phyloP scores from a whole-genome alignment of 1,140 invertebrate genomes.

The Trichogramma pretiosum region DNA sequence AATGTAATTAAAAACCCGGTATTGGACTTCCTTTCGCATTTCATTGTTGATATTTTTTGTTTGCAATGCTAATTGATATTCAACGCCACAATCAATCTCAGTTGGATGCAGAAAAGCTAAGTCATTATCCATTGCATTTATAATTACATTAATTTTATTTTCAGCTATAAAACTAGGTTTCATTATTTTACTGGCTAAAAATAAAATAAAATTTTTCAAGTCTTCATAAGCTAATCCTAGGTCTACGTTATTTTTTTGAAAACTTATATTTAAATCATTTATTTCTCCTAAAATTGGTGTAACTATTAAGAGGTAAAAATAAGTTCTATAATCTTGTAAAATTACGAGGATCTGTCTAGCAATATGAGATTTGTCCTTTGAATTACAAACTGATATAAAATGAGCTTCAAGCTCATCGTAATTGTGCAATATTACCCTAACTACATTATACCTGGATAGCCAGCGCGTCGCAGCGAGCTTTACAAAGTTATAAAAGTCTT shows the following conservation, averaged over 20 bases:
- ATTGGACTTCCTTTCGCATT: constrained; percentile 1
- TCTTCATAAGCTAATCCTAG: constrained; percentile 19
- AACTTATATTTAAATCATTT: constrained; percentile 20
- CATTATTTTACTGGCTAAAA: constrained; percentile 19
- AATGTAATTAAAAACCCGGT: constrained; percentile 8
- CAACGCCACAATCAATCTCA: constrained; percentile 15
- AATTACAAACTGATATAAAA: constrained; percentile 20
- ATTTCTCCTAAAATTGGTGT: constrained; percentile 22
- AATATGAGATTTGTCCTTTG: constrained; percentile 24
- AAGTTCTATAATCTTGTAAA: constrained; percentile 21
- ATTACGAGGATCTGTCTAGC: constrained; percentile 23
- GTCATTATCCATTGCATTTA: constrained; percentile 15
- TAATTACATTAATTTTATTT: constrained; percentile 10
- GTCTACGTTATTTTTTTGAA: constrained; percentile 24
- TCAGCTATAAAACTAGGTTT: constrained; percentile 16
- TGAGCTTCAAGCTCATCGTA: constrained; percentile 34
- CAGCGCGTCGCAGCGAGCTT: constrained; percentile 33
- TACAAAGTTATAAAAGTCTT: constrained; percentile 32
- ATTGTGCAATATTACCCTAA: constrained; percentile 29
- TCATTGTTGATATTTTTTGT: not conserved
- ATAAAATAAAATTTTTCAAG: constrained; percentile 17
- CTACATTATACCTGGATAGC: constrained; percentile 27
- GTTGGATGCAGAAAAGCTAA: constrained; percentile 13
- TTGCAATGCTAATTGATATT: constrained; percentile 12
- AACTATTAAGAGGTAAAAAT: constrained; percentile 18